Conservation (phyloP, 2,888 invertebrate genomes). For the Junonia oenone region DNA sequence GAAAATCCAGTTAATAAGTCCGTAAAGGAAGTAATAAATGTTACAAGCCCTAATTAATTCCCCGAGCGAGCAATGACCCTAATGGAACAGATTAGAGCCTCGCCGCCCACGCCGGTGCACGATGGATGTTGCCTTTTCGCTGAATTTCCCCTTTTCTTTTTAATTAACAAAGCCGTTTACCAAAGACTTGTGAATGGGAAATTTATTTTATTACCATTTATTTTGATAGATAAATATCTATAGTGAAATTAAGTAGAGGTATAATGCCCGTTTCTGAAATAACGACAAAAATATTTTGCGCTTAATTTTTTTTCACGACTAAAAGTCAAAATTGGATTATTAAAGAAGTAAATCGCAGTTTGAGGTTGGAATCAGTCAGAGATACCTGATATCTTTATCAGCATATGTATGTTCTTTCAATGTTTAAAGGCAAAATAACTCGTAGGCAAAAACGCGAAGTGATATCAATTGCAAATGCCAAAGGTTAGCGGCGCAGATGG, state of each 20-base stretch:
- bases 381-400: too few relatives aligned
- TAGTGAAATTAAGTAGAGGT: too few relatives aligned
- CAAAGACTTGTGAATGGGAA: neutral
- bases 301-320: too few relatives aligned
- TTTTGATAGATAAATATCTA: neutral
- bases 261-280: neutral
- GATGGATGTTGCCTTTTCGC: neutral
- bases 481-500: too few relatives aligned
- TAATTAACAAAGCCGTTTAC: neutral
- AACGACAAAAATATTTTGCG: too few relatives aligned
- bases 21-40: constrained; percentile 9
- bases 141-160: neutral
- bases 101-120: constrained; percentile 4
- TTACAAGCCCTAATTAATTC: constrained; percentile 2
- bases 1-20: neutral
- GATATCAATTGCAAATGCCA: too few relatives aligned
- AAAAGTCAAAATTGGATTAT: too few relatives aligned
- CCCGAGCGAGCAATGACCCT: neutral
- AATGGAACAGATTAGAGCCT: constrained; percentile 12
- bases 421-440: too few relatives aligned
- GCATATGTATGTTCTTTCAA: too few relatives aligned
- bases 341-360: too few relatives aligned
- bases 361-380: too few relatives aligned
- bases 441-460: too few relatives aligned
- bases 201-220: neutral